Evolutionary conservation across 2,888 invertebrate genomes (phyloP), one percentile per base, ranked within the genome.

Genomic region (Caenorhabditis virilis): DNA sequence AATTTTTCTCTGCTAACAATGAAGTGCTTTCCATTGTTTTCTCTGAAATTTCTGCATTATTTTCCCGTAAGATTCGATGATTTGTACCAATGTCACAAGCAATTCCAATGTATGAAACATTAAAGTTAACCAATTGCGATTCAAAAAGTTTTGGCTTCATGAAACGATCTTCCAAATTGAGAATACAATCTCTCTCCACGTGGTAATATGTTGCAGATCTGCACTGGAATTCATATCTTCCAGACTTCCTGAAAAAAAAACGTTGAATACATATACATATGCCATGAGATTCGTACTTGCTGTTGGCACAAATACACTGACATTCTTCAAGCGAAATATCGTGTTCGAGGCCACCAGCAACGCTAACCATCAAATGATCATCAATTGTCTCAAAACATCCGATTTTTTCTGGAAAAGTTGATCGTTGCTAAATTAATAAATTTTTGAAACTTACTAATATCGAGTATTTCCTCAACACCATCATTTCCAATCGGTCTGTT

Each of bases 201-300:
- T 78, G 78, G 49, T 83, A 82, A 57, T 83, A 82, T 13, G 79
- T 82, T 23, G 81, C 79, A 9, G 82, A 83, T 26, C 67, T 51
- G 42, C 82, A 82, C 42, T 82, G 79, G 72, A 83, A 81, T n/a
- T 74, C 62, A 61, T 81, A 82, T 27, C 75, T 56, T 30, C 76
- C 73, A 4, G 82, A 82, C 13, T 64, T 61, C 53, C 78, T 80
- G 39, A 43, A 73, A 59, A 9, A 3, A 1, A 27, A 26, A 23
- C 11, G n/a, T 9, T 27, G n/a, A n/a, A n/a, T n/a, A n/a, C n/a
- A n/a, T n/a, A n/a, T n/a, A n/a, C n/a, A n/a, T n/a, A n/a, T n/a
- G n/a, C 22, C 15, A 18, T 11, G 1, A 20, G 26, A 16, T 13
- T 23, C 75, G 47, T 27, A 78, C 79, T 74, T 67, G 61, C 78